A percentile compares a stretch with the other conserved stretches of the same genome.
Conservation (phyloP, 2,888 invertebrate species). For the Phymatocera aterrima region DNA sequence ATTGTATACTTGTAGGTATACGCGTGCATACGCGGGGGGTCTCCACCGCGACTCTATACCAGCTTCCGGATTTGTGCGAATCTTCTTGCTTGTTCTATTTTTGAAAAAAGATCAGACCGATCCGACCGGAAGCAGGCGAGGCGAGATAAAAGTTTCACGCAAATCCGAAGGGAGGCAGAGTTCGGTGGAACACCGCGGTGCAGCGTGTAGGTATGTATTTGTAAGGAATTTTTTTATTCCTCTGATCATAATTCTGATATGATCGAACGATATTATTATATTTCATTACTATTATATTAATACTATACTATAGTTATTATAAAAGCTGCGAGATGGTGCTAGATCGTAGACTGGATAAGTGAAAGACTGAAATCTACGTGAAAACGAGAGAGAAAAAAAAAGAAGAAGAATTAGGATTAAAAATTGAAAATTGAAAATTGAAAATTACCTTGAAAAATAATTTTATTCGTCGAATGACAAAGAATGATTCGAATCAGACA, state of each 20-base stretch:
- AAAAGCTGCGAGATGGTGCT: slow-evolving; percentile 64
- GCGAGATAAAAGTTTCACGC: no score
- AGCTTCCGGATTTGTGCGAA: no score
- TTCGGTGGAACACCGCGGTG: no score
- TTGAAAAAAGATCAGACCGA: no score
- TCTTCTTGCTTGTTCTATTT: no score
- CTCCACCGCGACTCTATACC: no score
- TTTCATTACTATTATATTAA: slow-evolving; percentile 19
- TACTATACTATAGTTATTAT: slow-evolving; percentile 18
- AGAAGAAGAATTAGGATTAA: no score
- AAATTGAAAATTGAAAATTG: no score
- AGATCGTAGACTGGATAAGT: slow-evolving; percentile 64
- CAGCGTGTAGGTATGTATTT: slow-evolving; percentile 18
- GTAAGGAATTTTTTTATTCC: slow-evolving; percentile 36
- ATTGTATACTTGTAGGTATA: not conserved
- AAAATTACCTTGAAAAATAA: no score
- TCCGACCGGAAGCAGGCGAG: no score
- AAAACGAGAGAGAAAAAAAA: slow-evolving; percentile 12
- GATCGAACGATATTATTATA: not conserved
- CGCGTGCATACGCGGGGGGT: no score
- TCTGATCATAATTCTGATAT: slow-evolving; percentile 1
- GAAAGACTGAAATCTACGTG: slow-evolving; percentile 52
- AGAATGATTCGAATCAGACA: not conserved
- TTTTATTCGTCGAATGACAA: slow-evolving; percentile 10
- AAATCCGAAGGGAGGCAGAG: no score